A percentile compares a stretch with the other conserved stretches of the same genome.
phyloP scores from a whole-genome alignment of 2,797 vertebrate species.

The Helostoma temminkii region DNA sequence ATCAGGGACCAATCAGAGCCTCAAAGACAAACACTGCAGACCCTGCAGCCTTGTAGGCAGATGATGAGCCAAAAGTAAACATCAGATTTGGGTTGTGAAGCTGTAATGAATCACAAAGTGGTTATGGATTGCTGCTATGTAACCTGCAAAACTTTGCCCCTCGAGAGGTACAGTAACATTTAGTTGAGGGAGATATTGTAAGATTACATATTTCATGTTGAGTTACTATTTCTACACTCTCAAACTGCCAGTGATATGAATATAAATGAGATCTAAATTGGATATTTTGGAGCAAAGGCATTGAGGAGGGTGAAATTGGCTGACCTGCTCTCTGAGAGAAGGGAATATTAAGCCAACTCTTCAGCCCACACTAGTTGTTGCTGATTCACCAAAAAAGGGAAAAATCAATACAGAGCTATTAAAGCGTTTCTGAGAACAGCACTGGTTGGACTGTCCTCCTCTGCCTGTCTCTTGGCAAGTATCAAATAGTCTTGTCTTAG shows the following conservation, averaged over 20 bases:
- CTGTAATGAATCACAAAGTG: slow-evolving; percentile 44
- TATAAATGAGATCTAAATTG: slow-evolving; percentile 75
- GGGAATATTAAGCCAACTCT: slow-evolving; percentile 70
- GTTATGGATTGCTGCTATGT: slow-evolving; percentile 28
- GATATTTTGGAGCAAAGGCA: slow-evolving; percentile 61
- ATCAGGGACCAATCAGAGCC: slow-evolving; percentile 41
- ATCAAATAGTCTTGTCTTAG: slow-evolving; percentile 42
- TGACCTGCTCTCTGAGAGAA: slow-evolving; percentile 64
- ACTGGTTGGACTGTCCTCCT: slow-evolving; percentile 28
- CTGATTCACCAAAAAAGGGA: slow-evolving; percentile 71
- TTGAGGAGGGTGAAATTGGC: slow-evolving; percentile 65
- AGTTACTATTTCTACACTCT: slow-evolving; percentile 56
- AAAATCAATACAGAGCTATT: slow-evolving; percentile 71
- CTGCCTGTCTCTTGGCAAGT: slow-evolving; percentile 37
- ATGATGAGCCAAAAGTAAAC: slow-evolving; percentile 47
- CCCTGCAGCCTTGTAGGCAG: slow-evolving; percentile 29
- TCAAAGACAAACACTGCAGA: slow-evolving; percentile 25
- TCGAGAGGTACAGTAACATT: slow-evolving; percentile 7
- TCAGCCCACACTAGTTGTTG: slow-evolving; percentile 61
- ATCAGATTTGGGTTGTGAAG: slow-evolving; percentile 35
- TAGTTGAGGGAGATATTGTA: slow-evolving; percentile 22
- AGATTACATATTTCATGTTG: slow-evolving; percentile 45
- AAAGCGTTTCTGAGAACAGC: slow-evolving; percentile 48
- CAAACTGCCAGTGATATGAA: slow-evolving; percentile 58
- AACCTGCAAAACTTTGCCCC: slow-evolving; percentile 27